Evolutionary conservation across 2,797 vertebrate genomes (phyloP), one percentile per base, ranked within the genome.

Genomic region (Holocentrus rufus): DNA sequence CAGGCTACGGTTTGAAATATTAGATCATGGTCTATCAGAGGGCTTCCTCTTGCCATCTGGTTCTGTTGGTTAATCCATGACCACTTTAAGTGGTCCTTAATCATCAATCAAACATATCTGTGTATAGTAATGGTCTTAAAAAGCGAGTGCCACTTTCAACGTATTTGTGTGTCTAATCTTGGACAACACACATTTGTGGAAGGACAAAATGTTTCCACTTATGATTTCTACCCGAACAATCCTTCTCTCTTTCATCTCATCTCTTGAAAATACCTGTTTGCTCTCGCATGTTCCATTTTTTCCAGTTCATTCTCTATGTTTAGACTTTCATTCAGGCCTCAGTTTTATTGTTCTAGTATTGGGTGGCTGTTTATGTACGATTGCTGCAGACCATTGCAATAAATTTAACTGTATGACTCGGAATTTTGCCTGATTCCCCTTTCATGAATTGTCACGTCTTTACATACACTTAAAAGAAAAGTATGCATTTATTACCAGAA

Each of bases 11-110:
- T 85, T 71, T 87, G 79, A 88, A 83, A 88, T 86, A 85, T 86
- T 88, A 87, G 85, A 90, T 89, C 80, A 86, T 72, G 72, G 27
- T 83, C 84, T 55, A 85, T 81, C 86, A 79, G 84, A 86, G 72
- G 75, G 77, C 86, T 82, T 91, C 76, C 74, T 82, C 23, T 39
- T 71, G 65, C 81, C 80, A 77, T 88, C 88, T 89, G 85, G 81
- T 84, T 84, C 74, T 84, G 46, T 36, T 78, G 22, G 71, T 81
- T 80, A 69, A 67, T 25, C 69, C 67, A 46, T 68, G 72, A 77
- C 65, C 34, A 31, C 60, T 72, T 83, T 67, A 71, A 79, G 64
- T 63, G 50, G 1, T 39, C 36, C 36, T 39, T 39, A 54, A 31
- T 23, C 25, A 27, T 27, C 25, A 27, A 27, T 27, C 25, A 27